Conservation (phyloP, 2,113 vertebrate species). For the Dermatemys mawii region DNA sequence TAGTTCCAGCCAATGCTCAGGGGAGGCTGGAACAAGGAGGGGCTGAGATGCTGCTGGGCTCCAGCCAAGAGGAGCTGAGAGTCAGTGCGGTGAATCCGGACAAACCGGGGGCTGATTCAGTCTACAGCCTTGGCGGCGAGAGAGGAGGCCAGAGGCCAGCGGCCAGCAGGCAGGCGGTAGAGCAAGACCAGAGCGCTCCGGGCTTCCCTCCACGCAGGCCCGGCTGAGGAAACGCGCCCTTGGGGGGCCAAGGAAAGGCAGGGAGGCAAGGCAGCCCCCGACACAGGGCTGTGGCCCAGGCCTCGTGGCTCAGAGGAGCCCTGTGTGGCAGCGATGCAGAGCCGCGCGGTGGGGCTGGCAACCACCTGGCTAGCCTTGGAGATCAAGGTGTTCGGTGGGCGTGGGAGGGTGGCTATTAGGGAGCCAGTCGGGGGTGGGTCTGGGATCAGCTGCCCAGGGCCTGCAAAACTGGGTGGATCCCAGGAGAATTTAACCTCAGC, state of each 20-base stretch:
- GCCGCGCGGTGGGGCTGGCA: background rate
- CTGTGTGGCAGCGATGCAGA: background rate
- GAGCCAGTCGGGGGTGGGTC: background rate
- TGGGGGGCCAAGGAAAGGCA: rapidly evolving
- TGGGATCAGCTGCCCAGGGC: background rate
- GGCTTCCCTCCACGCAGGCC: rapidly evolving
- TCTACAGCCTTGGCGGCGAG: background rate
- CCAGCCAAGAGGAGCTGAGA: background rate
- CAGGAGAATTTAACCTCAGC: too few species aligned
- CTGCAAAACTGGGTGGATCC: background rate
- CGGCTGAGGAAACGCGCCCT: background rate
- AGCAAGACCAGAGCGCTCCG: rapidly evolving
- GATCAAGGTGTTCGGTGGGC: background rate
- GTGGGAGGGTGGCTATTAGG: too few species aligned
- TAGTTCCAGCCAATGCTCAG: background rate
- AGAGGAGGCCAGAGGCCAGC: rapidly evolving
- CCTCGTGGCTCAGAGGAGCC: background rate
- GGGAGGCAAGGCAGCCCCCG: rapidly evolving
- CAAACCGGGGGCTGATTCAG: background rate
- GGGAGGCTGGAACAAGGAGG: conserved; percentile 41
- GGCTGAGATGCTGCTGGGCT: conserved; percentile 27
- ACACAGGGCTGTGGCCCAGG: background rate
- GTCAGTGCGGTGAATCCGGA: background rate
- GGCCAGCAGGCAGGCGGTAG: rapidly evolving
- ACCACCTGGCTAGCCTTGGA: background rate